Conservation (phyloP, 2,888 invertebrate species). For the Rhogogaster chlorosoma region DNA sequence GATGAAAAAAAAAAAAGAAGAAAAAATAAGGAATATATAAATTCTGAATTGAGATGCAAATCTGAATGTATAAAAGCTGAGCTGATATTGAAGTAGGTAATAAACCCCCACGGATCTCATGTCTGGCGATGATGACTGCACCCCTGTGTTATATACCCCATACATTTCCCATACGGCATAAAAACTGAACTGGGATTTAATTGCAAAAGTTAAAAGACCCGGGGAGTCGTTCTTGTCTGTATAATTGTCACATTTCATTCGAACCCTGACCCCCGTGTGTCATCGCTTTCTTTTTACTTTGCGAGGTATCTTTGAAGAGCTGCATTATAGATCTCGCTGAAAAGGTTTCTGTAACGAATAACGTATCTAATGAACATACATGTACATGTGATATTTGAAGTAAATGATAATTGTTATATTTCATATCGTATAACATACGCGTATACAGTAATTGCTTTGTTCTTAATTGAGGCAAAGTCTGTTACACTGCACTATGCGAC, state of each 20-base stretch:
- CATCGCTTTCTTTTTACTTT: neutral
- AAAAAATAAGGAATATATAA: neutral
- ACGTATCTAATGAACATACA: neutral
- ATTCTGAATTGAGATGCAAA: neutral
- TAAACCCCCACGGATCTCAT: neutral
- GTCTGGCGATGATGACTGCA: neutral
- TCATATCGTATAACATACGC: neutral
- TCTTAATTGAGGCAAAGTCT: neutral
- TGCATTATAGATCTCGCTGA: neutral
- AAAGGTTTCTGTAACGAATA: neutral
- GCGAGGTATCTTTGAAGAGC: neutral
- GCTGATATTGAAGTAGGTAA: constrained; percentile 15
- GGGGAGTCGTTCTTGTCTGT: neutral
- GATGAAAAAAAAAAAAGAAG: neutral
- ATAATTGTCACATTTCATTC: constrained; percentile 38
- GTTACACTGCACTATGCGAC: neutral
- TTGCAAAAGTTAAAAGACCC: constrained; percentile 32
- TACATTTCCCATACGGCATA: neutral
- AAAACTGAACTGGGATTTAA: constrained; percentile 7
- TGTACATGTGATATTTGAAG: neutral
- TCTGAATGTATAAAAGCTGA: neutral
- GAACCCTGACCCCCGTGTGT: constrained; percentile 17
- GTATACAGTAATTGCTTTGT: neutral
- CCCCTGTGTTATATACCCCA: neutral
- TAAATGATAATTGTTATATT: neutral